Percentiles rank a stretch among this genome's conserved stretches.
Conservation (phyloP, 2,888 invertebrate genomes). For the Machimus rusticus region DNA sequence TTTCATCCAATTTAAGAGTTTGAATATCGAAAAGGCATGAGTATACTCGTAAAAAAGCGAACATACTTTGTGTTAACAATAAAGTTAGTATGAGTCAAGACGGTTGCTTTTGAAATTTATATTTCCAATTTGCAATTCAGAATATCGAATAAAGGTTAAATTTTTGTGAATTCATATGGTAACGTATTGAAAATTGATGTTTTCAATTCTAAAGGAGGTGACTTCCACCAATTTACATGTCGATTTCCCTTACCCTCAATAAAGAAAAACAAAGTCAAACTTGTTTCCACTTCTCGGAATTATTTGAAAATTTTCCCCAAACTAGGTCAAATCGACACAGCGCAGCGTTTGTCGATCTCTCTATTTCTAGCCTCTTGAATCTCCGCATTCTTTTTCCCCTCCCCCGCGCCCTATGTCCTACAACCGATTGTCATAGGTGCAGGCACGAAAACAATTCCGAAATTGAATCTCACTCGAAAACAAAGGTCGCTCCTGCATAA, state of each 20-base stretch:
- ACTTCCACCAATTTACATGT: neutral
- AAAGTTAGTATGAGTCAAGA: neutral
- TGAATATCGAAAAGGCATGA: neutral
- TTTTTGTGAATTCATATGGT: neutral
- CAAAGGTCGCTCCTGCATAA: neutral
- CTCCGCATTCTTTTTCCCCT: neutral
- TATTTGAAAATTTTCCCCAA: neutral
- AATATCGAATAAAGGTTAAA: neutral
- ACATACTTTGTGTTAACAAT: neutral
- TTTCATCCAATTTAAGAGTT: neutral
- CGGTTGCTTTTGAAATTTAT: neutral
- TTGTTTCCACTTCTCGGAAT: neutral
- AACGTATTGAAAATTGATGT: neutral
- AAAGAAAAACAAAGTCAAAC: neutral
- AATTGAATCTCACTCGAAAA: neutral
- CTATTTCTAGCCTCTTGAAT: neutral
- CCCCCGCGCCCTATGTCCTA: neutral
- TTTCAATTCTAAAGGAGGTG: neutral
- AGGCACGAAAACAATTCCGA: neutral
- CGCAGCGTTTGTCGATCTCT: neutral
- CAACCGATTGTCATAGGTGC: neutral
- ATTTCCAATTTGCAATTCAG: neutral
- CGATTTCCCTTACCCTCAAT: neutral
- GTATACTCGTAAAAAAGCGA: too few relatives aligned
- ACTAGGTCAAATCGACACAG: neutral